Percentiles rank a stretch among this genome's conserved stretches.
phyloP scores from a whole-genome alignment of 2,113 vertebrate species.

The Murina feae region DNA sequence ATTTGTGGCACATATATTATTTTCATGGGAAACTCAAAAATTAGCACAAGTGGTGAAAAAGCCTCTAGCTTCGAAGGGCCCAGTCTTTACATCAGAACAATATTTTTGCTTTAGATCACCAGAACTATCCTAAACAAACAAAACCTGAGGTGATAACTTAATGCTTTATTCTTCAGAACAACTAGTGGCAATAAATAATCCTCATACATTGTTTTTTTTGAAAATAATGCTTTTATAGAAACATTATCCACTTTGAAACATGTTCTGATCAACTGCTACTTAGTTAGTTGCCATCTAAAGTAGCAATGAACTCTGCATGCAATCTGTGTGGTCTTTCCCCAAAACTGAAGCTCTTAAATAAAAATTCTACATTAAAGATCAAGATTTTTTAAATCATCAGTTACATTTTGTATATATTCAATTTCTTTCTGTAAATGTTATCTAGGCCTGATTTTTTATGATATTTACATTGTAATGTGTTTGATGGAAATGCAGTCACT shows the following conservation, averaged over 20 bases:
- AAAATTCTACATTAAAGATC: background rate
- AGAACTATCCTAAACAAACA: background rate
- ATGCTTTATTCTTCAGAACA: background rate
- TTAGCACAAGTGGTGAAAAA: background rate
- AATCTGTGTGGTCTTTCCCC: too few relatives aligned
- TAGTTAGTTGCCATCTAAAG: background rate
- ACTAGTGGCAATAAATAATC: background rate
- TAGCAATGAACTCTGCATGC: background rate
- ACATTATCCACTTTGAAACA: background rate
- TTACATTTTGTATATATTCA: background rate
- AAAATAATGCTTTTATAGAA: background rate
- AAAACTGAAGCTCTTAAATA: background rate
- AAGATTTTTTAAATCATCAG: background rate
- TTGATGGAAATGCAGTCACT: background rate
- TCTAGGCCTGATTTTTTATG: background rate
- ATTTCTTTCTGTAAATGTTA: constrained; percentile 15
- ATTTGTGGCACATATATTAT: background rate
- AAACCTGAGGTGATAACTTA: background rate
- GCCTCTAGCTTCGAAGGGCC: background rate
- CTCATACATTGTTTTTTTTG: background rate
- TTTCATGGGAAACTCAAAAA: background rate
- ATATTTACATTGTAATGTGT: background rate
- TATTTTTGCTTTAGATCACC: background rate
- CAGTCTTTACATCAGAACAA: background rate
- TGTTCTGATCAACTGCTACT: background rate